A percentile compares a stretch with the other conserved stretches of the same genome.
Conservation (phyloP, 2,797 vertebrate species). For the Mallotus villosus region DNA sequence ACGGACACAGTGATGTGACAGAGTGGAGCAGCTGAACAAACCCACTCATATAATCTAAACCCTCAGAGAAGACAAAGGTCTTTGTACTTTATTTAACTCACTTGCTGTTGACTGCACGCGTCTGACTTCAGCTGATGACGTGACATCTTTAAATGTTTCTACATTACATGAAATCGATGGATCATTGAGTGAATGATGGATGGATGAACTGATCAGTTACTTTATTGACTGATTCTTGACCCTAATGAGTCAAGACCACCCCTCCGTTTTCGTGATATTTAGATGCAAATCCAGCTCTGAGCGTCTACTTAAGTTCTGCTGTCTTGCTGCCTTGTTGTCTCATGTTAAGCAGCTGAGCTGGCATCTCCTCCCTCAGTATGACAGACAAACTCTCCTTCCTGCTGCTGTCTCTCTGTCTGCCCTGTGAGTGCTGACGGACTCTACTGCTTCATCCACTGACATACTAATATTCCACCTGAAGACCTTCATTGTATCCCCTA, state of each 20-base stretch:
- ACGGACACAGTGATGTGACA: too few species aligned
- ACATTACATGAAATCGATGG: too few species aligned
- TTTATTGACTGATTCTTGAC: background rate
- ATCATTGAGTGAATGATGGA: too few species aligned
- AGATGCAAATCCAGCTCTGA: background rate
- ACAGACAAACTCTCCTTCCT: background rate
- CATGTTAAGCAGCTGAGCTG: constrained; percentile 2
- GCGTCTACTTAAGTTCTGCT: background rate
- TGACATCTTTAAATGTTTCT: too few species aligned
- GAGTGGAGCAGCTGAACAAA: too few species aligned
- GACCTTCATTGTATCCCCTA: background rate
- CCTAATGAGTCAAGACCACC: background rate
- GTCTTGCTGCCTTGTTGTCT: background rate
- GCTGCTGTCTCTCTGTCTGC: constrained; percentile 6
- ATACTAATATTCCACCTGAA: background rate
- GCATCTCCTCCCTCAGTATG: constrained; percentile 5
- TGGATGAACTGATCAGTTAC: too few species aligned
- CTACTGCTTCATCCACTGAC: background rate
- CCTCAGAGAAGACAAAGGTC: too few species aligned
- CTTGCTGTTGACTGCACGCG: too few species aligned
- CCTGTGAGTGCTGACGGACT: constrained; percentile 7
- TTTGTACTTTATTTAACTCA: too few species aligned
- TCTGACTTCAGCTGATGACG: too few species aligned
- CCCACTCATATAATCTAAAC: too few species aligned
- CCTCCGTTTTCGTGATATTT: background rate